These are phyloP conservation scores for Ataeniobius toweri DNA, from an alignment of 2,797 vertebrate genomes.

Conservation along the genomic window DNA sequence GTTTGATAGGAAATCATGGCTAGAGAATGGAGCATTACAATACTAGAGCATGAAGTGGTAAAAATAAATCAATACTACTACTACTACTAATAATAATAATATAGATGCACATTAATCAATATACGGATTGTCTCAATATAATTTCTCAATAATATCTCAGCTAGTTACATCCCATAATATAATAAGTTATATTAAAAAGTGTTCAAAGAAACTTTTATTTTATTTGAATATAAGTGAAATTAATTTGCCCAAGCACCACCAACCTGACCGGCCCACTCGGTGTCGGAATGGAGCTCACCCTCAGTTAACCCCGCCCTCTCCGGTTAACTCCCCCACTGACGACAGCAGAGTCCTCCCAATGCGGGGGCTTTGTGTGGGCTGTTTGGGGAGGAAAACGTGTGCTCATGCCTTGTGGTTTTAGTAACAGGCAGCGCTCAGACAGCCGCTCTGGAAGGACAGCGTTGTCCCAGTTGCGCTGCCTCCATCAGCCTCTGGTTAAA, in stretches of 20 bases:
- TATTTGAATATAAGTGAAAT: not conserved
- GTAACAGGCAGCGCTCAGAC: constrained; percentile 24
- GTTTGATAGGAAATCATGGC: no score
- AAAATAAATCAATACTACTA: no score
- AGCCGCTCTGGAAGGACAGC: not conserved
- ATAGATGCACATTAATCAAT: not conserved
- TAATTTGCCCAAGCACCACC: not conserved
- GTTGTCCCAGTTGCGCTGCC: not conserved
- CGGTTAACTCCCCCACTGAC: constrained; percentile 65
- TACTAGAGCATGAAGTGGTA: no score
- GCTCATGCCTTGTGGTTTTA: constrained; percentile 15
- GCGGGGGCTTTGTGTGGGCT: constrained; percentile 46
- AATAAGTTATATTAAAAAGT: not conserved
- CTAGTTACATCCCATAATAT: not conserved
- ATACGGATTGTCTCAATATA: not conserved
- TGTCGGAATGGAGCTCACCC: constrained; percentile 30
- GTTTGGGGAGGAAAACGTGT: constrained; percentile 57
- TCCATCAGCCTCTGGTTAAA: not conserved
- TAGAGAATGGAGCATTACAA: no score
- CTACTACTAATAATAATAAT: no score
- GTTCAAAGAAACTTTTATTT: not conserved
- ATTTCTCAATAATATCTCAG: no score
- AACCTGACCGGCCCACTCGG: not conserved
- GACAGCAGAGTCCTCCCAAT: constrained; percentile 59
- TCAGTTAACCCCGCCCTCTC: constrained; percentile 47